Percentiles rank a stretch among this genome's conserved stretches.
Conservation (phyloP, 2,888 invertebrate genomes). For the Merodon equestris region DNA sequence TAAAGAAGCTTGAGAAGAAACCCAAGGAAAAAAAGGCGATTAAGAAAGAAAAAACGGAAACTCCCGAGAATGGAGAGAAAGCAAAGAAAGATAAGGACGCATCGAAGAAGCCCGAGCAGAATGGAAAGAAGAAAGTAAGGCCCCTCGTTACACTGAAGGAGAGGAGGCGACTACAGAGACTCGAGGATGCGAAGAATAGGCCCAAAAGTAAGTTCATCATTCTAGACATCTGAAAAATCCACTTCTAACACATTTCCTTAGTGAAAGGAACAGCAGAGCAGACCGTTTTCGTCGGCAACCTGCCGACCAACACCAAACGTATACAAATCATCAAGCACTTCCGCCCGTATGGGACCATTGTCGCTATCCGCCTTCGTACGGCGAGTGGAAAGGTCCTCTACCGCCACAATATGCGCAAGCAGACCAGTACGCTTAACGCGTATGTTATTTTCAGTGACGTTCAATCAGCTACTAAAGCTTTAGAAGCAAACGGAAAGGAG, state of each 20-base stretch:
- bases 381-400: slow-evolving; percentile 74
- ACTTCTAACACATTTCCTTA: neutral
- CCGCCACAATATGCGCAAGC: slow-evolving; percentile 74
- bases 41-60: neutral
- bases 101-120: neutral
- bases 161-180: neutral
- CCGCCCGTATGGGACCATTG: slow-evolving; percentile 71
- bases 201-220: neutral
- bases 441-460: slow-evolving; percentile 73
- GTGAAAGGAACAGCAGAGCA: slow-evolving; percentile 14
- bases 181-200: neutral
- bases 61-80: neutral
- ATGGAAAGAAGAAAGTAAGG: neutral
- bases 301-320: slow-evolving; percentile 76
- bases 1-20: slow-evolving; percentile 5
- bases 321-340: slow-evolving; percentile 74
- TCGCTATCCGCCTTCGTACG: slow-evolving; percentile 75
- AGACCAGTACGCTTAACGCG: slow-evolving; percentile 74
- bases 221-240: neutral
- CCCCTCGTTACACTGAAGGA: neutral
- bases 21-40: neutral
- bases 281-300: slow-evolving; percentile 78
- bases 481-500: slow-evolving; percentile 74
- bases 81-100: neutral
- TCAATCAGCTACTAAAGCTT: slow-evolving; percentile 72